Base-by-base conservation (phyloP, 1,140 invertebrate genomes). In the Atta texana region DNA sequence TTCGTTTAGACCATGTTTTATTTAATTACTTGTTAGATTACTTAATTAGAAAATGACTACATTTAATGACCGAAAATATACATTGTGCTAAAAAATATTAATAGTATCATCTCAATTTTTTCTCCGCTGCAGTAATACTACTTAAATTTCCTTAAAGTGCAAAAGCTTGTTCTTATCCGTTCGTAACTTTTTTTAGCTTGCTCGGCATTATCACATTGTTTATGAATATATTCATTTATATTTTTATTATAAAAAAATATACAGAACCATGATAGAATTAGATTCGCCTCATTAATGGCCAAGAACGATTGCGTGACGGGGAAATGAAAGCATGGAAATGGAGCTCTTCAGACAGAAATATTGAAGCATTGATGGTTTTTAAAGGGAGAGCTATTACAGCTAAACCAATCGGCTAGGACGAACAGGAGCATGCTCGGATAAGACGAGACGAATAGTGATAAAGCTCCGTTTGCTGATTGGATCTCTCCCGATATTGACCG, bases 381-480 rank as follows among this genome's bases (percentile, higher is more conserved):
- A 75, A 84, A 84, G 55, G 14, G 55, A 75, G 39, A 84, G 24
- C 55, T 53, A 84, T 84, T 84, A 81, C 31, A 55, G 21, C 53
- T 81, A 74, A 44, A 75, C 55, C 80, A 74, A 84, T 61, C 55
- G 55, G 55, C 14, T 28, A 63, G 18, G 69, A n/a, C 34, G 39
- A 75, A 68, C 8, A 28, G 44, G 39, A 14, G 18, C 10, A 44
- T 34, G 51, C 28, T 18, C n/a, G 53, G 39, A 74, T 75, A 84
- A 84, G 69, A 55, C 80, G 55, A 84, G 39, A 44, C 44, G 69
- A 75, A 75, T 61, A 57, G 69, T 84, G 80, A 84, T 84, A 84
- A 84, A 84, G 69, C 57, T 39, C 55, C 80, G 80, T 63, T 84
- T 75, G 80, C 80, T 75, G 80, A 84, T 84, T 84, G 80, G 80